These are phyloP conservation scores for Merluccius polli DNA, from an alignment of 2,797 vertebrate genomes.

Conservation along the genomic window DNA sequence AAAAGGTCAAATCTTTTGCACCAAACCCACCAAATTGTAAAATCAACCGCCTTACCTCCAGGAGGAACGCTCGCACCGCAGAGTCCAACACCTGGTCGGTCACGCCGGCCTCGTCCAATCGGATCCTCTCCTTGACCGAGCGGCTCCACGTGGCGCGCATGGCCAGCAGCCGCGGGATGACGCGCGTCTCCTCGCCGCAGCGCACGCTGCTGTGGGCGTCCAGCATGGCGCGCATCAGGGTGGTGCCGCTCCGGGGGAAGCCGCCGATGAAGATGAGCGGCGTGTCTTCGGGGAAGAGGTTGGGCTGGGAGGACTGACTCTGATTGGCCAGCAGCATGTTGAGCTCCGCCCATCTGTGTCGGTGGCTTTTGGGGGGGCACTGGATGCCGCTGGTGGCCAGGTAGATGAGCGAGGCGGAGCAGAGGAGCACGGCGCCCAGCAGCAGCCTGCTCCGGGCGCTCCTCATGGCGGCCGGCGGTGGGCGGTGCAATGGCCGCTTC, in stretches of 20 bases:
- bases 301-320: constrained; percentile 46
- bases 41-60: constrained; percentile 79
- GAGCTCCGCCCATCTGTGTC: constrained; percentile 60
- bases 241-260: constrained; percentile 90
- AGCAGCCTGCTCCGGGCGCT: constrained; percentile 83
- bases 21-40: neutral
- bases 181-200: constrained; percentile 88
- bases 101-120: constrained; percentile 89
- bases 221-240: constrained; percentile 92
- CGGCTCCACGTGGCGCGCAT: constrained; percentile 92
- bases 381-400: constrained; percentile 86
- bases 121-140: constrained; percentile 87
- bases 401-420: constrained; percentile 87
- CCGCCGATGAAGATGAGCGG: constrained; percentile 93
- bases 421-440: constrained; percentile 84
- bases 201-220: constrained; percentile 86
- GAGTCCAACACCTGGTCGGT: constrained; percentile 90
- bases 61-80: constrained; percentile 85
- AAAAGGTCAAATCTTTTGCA: neutral
- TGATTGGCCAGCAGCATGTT: constrained; percentile 61
- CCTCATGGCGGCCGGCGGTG: constrained; percentile 60
- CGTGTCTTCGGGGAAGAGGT: constrained; percentile 85
- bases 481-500: neutral
- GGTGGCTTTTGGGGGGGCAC: constrained; percentile 78
- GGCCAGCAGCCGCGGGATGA: constrained; percentile 86